Evolutionary conservation across 2,888 invertebrate genomes (phyloP).

Genomic region (Axea sp.): DNA sequence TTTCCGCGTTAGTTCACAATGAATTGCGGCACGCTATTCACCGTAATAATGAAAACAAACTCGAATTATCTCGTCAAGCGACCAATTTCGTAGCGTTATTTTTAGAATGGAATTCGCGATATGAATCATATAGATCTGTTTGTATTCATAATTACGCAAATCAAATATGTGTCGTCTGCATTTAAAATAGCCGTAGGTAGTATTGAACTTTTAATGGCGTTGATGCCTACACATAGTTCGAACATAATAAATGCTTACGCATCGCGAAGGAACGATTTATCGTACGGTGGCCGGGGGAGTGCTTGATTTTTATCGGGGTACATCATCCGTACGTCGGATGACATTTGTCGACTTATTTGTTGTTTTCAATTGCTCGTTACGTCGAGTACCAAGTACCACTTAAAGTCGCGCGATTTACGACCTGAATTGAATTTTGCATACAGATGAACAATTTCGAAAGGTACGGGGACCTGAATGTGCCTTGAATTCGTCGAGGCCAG

Average conservation of each 20-base stretch:
- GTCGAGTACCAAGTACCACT: conserved; percentile 14
- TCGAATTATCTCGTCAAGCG: background rate
- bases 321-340: conserved; percentile 22
- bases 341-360: conserved; percentile 48
- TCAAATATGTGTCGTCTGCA: conserved; percentile 46
- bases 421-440: conserved; percentile 22
- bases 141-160: conserved; percentile 48
- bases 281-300: conserved; percentile 13
- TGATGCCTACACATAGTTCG: background rate
- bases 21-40: too few relatives aligned
- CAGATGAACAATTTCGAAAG: conserved; percentile 38
- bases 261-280: conserved; percentile 32
- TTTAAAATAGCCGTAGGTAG: conserved; percentile 38
- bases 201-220: conserved; percentile 42
- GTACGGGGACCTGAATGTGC: conserved; percentile 25
- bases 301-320: conserved; percentile 40
- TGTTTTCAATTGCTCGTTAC: conserved; percentile 40
- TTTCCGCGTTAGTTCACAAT: too few relatives aligned
- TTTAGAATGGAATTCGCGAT: background rate
- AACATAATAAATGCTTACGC: conserved; percentile 31
- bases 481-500: conserved; percentile 14
- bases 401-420: conserved; percentile 32
- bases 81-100: background rate
- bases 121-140: conserved; percentile 14
- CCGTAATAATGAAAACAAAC: too few relatives aligned